Evolutionary conservation across 2,888 invertebrate species (phyloP).

Genomic region (Orthosia incerta): DNA sequence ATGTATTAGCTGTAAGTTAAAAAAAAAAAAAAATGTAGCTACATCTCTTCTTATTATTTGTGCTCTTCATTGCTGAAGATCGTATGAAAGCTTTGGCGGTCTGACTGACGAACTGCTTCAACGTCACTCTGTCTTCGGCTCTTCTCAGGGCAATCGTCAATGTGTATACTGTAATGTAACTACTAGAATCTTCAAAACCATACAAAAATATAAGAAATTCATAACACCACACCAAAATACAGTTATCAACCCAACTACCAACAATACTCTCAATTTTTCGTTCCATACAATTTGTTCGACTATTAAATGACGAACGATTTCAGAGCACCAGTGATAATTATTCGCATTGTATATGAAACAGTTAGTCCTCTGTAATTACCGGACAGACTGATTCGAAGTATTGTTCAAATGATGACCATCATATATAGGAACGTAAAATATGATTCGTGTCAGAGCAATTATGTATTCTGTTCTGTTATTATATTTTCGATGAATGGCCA

Average conservation of each 20-base stretch:
- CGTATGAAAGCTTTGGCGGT: too few species aligned
- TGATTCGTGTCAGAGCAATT: constrained; percentile 68
- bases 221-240: constrained; percentile 37
- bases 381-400: constrained; percentile 84
- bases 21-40: too few species aligned
- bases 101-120: too few species aligned
- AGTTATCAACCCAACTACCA: constrained; percentile 49
- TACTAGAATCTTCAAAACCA: neutral
- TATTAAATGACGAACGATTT: constrained; percentile 85
- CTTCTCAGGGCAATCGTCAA: too few species aligned
- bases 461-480: constrained; percentile 61
- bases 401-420: constrained; percentile 86
- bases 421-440: constrained; percentile 69
- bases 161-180: too few species aligned
- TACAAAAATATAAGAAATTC: constrained; percentile 7
- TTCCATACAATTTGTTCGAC: constrained; percentile 76
- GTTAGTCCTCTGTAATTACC: constrained; percentile 86
- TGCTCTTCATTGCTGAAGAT: too few species aligned
- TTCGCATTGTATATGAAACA: constrained; percentile 88
- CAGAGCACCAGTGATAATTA: constrained; percentile 86
- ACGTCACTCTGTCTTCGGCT: too few species aligned
- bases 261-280: constrained; percentile 59
- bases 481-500: constrained; percentile 63
- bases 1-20: too few species aligned
- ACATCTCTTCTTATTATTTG: too few species aligned